phyloP scores from a whole-genome alignment of 2,888 invertebrate species.

The Cremastinae sp. region DNA sequence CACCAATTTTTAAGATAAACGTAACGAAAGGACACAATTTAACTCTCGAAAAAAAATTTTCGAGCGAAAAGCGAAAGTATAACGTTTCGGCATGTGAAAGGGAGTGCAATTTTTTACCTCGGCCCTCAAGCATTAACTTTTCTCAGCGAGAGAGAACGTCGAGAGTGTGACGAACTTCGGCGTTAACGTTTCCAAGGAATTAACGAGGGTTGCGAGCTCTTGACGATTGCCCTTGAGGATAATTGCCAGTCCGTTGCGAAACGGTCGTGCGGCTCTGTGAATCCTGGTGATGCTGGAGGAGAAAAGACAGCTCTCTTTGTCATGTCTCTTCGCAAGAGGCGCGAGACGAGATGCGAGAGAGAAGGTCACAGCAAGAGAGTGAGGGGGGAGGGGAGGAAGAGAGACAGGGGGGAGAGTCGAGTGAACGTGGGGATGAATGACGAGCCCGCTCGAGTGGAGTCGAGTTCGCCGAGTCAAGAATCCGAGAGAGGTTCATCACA shows the following conservation, averaged over 20 bases:
- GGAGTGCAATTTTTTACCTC: neutral
- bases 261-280: constrained; percentile 67
- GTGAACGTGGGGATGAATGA: constrained; percentile 67
- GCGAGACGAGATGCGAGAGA: too few relatives aligned
- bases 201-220: constrained; percentile 58
- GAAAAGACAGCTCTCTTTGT: constrained; percentile 51
- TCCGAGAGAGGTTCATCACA: constrained; percentile 30
- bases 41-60: too few relatives aligned
- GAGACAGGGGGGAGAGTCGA: constrained; percentile 55
- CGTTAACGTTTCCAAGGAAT: constrained; percentile 67
- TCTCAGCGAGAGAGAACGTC: constrained; percentile 63
- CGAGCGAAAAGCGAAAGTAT: neutral
- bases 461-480: constrained; percentile 42
- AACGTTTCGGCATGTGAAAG: neutral
- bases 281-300: constrained; percentile 71
- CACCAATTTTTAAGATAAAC: too few relatives aligned
- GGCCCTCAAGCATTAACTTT: neutral
- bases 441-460: constrained; percentile 59
- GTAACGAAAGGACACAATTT: too few relatives aligned
- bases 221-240: constrained; percentile 66
- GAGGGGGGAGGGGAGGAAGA: too few relatives aligned
- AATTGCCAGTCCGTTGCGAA: constrained; percentile 74
- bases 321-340: constrained; percentile 46
- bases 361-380: constrained; percentile 18
- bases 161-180: constrained; percentile 71